Percentiles rank a stretch among this genome's conserved stretches.
Conservation (phyloP, 2,113 vertebrate genomes). For the Phylloscopus trochiloides region DNA sequence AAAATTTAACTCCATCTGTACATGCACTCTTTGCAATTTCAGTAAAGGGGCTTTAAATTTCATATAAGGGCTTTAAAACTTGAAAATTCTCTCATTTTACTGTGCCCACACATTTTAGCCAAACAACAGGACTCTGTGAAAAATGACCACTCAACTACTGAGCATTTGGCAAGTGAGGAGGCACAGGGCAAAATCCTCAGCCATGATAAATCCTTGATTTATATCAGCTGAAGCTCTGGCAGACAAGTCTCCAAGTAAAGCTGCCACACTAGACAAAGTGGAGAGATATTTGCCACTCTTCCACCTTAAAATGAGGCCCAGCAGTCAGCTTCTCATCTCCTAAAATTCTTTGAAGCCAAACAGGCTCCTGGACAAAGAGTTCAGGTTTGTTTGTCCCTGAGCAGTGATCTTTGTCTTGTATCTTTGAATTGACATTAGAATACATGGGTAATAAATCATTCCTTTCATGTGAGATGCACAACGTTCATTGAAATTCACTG, state of each 20-base stretch:
- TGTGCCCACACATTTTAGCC: background rate
- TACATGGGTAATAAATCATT: background rate
- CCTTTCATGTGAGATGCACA: background rate
- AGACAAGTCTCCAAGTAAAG: background rate
- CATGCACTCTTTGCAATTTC: fast-evolving
- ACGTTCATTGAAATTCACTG: background rate
- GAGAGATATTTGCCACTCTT: background rate
- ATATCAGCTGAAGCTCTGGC: background rate
- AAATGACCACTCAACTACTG: background rate
- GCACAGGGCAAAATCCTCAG: background rate
- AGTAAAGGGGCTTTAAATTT: background rate
- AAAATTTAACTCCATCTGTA: background rate
- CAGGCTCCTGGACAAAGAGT: background rate
- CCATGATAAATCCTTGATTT: background rate
- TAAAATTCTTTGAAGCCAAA: background rate
- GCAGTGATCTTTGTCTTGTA: background rate
- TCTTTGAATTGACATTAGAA: background rate
- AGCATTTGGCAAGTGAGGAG: background rate
- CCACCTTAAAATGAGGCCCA: background rate
- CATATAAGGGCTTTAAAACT: background rate
- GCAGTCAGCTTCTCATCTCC: background rate
- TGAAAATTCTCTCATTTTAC: background rate
- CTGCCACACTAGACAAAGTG: background rate
- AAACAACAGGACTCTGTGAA: fast-evolving
- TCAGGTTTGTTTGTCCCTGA: background rate